phyloP scores from a whole-genome alignment of 2,113 vertebrate genomes.

The Pongo pygmaeus region DNA sequence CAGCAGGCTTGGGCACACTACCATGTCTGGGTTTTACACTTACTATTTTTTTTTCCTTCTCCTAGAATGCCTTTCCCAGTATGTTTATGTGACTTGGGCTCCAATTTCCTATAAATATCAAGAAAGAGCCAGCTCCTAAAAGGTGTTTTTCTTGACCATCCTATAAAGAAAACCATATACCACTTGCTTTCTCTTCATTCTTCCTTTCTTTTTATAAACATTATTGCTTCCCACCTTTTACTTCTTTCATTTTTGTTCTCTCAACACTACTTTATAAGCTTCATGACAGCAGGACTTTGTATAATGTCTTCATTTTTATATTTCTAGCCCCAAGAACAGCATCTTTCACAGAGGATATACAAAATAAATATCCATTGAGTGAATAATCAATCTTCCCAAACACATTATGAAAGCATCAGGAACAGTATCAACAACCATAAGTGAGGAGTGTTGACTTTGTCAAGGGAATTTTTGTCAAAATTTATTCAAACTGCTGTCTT shows the following conservation, averaged over 20 bases:
- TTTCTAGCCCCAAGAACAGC: background rate
- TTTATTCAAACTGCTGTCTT: background rate
- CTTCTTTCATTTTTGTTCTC: background rate
- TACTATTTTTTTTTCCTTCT: background rate
- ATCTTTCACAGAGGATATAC: background rate
- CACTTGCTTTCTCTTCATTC: background rate
- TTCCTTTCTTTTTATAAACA: background rate
- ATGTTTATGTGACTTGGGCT: background rate
- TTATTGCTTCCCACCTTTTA: background rate
- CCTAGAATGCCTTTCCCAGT: background rate
- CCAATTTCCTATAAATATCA: background rate
- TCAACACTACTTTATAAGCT: background rate
- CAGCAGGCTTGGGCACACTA: background rate
- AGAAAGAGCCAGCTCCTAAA: background rate
- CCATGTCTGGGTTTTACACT: background rate
- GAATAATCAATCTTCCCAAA: background rate
- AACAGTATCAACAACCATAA: background rate
- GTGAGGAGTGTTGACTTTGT: background rate
- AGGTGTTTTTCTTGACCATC: background rate
- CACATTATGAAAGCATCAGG: background rate
- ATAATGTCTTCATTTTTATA: background rate
- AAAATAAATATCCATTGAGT: conserved; percentile 18
- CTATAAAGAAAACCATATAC: background rate
- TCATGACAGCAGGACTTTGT: background rate
- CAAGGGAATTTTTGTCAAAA: background rate